phyloP scores from a whole-genome alignment of 2,888 invertebrate species.

The Drosophila vallismaia region DNA sequence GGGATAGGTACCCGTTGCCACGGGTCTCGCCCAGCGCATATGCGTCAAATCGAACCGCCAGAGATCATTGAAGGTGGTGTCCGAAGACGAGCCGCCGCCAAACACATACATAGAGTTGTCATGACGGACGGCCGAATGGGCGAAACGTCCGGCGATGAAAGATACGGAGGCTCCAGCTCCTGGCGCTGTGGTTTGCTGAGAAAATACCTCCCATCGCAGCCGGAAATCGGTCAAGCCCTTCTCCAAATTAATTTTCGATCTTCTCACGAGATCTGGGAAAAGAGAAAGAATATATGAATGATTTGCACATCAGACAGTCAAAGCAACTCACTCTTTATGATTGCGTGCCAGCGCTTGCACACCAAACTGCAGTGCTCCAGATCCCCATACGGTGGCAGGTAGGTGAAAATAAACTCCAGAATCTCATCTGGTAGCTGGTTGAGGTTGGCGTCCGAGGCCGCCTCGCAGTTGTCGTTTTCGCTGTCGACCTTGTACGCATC shows the following conservation, averaged over 20 bases:
- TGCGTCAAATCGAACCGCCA: slow-evolving; percentile 96
- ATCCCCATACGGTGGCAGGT: slow-evolving; percentile 95
- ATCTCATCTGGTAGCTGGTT: slow-evolving; percentile 96
- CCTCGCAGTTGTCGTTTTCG: slow-evolving; percentile 53
- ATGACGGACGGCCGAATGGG: slow-evolving; percentile 94
- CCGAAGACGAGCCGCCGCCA: slow-evolving; percentile 97
- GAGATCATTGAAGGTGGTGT: slow-evolving; percentile 98
- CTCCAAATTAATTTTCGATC: slow-evolving; percentile 89
- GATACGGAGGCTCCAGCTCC: slow-evolving; percentile 83
- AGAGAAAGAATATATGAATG: neutral
- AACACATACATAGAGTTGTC: slow-evolving; percentile 96
- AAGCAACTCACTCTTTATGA: slow-evolving; percentile 90
- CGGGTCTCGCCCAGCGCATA: slow-evolving; percentile 92
- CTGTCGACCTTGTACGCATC: slow-evolving; percentile 52
- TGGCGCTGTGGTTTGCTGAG: slow-evolving; percentile 62
- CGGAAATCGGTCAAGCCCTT: slow-evolving; percentile 91
- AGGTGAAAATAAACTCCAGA: slow-evolving; percentile 94
- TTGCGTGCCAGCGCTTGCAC: slow-evolving; percentile 93
- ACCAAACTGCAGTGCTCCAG: slow-evolving; percentile 93
- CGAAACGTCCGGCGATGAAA: slow-evolving; percentile 95
- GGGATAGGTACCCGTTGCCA: slow-evolving; percentile 92
- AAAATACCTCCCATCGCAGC: slow-evolving; percentile 89
- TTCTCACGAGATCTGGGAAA: slow-evolving; percentile 90
- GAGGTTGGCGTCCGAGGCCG: slow-evolving; percentile 61
- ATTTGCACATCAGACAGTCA: neutral